Evolutionary conservation across 2,888 invertebrate genomes (phyloP), one percentile per base, ranked within the genome.

Genomic region (Lydus trimaculatus): DNA sequence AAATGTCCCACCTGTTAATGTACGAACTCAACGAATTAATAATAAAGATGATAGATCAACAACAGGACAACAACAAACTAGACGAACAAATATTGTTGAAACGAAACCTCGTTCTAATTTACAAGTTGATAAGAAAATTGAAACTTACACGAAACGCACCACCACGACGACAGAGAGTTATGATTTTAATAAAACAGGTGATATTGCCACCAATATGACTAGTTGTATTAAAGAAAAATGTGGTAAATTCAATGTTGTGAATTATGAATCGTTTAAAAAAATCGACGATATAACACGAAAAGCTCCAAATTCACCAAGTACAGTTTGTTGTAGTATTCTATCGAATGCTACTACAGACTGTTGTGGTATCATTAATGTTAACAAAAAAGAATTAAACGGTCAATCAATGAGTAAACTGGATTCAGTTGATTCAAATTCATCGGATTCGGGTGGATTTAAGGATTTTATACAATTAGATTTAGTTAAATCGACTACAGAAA

Each of bases 391-490:
- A 64, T 72, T 84, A 31, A 78, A 78, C 56, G 80, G 80, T 61
- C 84, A 83, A 75, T 74, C 77, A 4, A 80, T 85, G 74, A 80
- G 82, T 4, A 85, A 85, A 79, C 80, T 84, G 60, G 85, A 85
- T 71, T 85, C 85, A 1, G 73, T 85, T 31, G 86, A 86, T 73
- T 85, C 85, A 4, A 85, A 85, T 67, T 85, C 85, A 4, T 86
- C 86, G 4, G 85, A 85, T 75, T 86, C 86, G 0, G 86, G 86
- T 6, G 86, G 86, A 4, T 86, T 86, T 74, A 85, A 86, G 69
- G 86, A 86, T 72, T 86, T 85, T 72, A 74, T 85, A 31, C 85
- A 84, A 64, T 71, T 83, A 56, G 83, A 84, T 63, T 63, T 82
- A 61, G 67, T 75, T 5, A 76, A 78, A 60, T 76, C 76, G 58